Base-by-base conservation (phyloP, 2,888 invertebrate species). In the Hypselothyrea guttata region DNA sequence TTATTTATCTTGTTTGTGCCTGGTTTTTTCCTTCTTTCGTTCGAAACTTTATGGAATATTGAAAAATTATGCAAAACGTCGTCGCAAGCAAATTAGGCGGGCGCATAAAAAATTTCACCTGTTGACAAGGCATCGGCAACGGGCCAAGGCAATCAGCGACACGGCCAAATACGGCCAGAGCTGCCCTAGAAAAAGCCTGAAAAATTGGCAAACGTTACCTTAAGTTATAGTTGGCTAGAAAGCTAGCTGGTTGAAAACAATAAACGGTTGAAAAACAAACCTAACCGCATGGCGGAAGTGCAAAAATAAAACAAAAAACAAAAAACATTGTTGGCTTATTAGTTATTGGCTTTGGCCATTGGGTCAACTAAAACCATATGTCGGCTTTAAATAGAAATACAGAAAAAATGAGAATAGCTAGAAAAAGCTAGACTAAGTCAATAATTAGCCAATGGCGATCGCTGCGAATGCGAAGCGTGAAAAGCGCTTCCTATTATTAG, bases 401-500 rank as follows among this genome's bases (percentile, higher is more conserved):
- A n/a, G n/a, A n/a, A n/a, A n/a, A n/a, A n/a, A n/a, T n/a, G n/a
- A n/a, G n/a, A 37, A 37, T 15, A 37, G 16, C 22, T 5, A 53
- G 61, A 69, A 58, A 71, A 61, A 41, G 49, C 62, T 54, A 71
- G 67, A 63, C 71, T 47, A 64, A 73, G 72, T 59, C 63, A 75
- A 77, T 77, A 79, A 77, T 77, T 77, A 71, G 60, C 62, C 59
- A 67, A 56, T 52, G 45, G 41, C 37, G 49, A 53, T 22, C 2
- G 46, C 22, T 35, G 48, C 35, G 18, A 37, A 51, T 22, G 48
- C 55, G 42, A 67, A 82, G 78, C 78, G 78, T 76, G 79, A 82
- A 82, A 82, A 78, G 66, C 70, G 75, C 79, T 82, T 81, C 82
- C 81, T 82, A 79, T 82, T 79, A 81, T 69, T 69, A 69, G 63